Evolutionary conservation across 2,797 vertebrate genomes (phyloP).

Genomic region (Leptoclinus maculatus): DNA sequence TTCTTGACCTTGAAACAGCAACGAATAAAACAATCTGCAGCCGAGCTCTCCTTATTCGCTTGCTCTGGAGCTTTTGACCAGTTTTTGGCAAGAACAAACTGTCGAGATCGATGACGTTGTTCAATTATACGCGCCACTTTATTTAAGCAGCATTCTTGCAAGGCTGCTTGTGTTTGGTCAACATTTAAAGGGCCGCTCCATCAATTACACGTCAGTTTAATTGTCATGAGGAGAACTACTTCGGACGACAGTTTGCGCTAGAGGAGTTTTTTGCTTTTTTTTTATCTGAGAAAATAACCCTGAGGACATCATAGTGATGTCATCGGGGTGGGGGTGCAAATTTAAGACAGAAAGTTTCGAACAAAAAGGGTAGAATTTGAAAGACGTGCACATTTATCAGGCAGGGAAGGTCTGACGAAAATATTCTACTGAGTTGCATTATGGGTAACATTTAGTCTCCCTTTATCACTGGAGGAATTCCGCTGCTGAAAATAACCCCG

Average conservation of each 20-base stretch:
- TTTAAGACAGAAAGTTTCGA: not conserved
- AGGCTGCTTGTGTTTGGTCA: not conserved
- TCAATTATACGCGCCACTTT: no score
- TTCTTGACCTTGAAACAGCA: not conserved
- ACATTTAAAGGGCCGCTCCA: not conserved
- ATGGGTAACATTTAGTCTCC: no score
- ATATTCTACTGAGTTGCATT: not conserved
- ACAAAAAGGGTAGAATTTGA: not conserved
- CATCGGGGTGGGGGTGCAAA: not conserved
- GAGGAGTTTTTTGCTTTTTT: no score
- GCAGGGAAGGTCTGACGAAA: not conserved
- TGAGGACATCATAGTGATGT: not conserved
- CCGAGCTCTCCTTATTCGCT: not conserved
- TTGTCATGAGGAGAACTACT: no score
- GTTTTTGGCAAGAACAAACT: no score
- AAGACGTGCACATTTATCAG: not conserved
- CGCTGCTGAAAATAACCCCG: no score
- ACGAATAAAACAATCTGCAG: not conserved
- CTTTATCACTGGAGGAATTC: no score
- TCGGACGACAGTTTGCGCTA: no score
- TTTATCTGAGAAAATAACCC: not conserved
- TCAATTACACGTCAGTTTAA: not conserved
- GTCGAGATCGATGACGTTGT: no score
- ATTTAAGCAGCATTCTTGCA: not conserved
- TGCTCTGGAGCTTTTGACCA: not conserved